Conservation (phyloP, 2,113 vertebrate species). For the Rissa tridactyla region DNA sequence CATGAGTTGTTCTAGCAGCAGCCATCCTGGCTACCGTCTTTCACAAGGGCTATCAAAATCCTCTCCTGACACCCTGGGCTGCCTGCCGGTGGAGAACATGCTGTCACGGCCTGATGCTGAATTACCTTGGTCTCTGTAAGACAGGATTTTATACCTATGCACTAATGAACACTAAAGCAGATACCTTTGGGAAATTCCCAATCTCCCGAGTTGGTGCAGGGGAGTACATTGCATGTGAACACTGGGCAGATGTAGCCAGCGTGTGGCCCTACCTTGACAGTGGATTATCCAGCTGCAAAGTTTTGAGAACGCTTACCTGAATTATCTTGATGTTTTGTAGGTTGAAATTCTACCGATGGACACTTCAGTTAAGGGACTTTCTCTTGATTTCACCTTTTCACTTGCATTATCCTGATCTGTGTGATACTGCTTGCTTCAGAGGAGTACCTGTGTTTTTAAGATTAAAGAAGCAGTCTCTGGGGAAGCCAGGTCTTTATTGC, state of each 20-base stretch:
- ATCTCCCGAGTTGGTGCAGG: background rate
- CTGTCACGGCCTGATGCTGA: background rate
- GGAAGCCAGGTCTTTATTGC: background rate
- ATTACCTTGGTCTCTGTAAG: background rate
- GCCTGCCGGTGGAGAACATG: fast-evolving
- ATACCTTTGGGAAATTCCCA: background rate
- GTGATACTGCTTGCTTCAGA: background rate
- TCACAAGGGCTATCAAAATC: background rate
- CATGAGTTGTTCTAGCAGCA: background rate
- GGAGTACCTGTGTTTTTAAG: background rate
- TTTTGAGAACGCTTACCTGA: background rate
- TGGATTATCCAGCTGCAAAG: background rate
- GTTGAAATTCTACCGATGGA: background rate
- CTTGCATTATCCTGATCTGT: background rate
- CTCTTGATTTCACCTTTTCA: background rate
- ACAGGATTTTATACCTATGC: background rate
- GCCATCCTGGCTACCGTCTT: background rate
- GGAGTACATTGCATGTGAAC: background rate
- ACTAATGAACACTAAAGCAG: background rate
- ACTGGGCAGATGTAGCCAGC: background rate
- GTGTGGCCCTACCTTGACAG: background rate
- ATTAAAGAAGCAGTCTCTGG: background rate
- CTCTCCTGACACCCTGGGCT: background rate
- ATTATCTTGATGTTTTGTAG: background rate
- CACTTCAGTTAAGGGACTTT: background rate